Conservation (phyloP, 2,888 invertebrate genomes). For the Troilus luridus region DNA sequence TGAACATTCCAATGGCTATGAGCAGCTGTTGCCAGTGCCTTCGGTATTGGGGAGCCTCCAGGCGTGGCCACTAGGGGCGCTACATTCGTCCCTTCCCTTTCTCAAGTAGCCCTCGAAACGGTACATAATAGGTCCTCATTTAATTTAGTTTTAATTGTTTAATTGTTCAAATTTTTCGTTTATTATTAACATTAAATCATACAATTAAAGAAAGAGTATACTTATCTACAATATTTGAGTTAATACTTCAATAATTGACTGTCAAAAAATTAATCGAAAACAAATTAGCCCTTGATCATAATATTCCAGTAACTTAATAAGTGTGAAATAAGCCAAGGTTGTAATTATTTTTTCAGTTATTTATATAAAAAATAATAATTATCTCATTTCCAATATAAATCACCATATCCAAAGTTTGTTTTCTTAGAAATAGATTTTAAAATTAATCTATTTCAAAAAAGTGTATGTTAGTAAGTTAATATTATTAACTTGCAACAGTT, state of each 20-base stretch:
- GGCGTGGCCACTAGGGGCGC: slow-evolving; percentile 60
- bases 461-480: background rate
- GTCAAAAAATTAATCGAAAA: background rate
- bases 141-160: background rate
- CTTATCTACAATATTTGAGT: background rate
- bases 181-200: background rate
- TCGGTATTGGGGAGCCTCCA: slow-evolving; percentile 54
- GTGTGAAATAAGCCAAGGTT: no score
- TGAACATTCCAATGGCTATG: slow-evolving; percentile 59
- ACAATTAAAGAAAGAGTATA: no score
- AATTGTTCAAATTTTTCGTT: background rate
- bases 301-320: background rate
- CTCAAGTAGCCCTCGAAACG: background rate
- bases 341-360: no score
- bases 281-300: no score
- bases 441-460: background rate
- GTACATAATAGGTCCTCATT: background rate
- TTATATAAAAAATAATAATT: no score
- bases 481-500: background rate
- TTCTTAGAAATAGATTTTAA: background rate
- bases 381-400: no score
- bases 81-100: slow-evolving; percentile 16
- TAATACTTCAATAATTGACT: background rate
- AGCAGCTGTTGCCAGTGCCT: slow-evolving; percentile 61
- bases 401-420: no score